These are phyloP conservation scores for Eudasyphora cyanicolor DNA, from an alignment of 2,888 invertebrate genomes.

Conservation along the genomic window DNA sequence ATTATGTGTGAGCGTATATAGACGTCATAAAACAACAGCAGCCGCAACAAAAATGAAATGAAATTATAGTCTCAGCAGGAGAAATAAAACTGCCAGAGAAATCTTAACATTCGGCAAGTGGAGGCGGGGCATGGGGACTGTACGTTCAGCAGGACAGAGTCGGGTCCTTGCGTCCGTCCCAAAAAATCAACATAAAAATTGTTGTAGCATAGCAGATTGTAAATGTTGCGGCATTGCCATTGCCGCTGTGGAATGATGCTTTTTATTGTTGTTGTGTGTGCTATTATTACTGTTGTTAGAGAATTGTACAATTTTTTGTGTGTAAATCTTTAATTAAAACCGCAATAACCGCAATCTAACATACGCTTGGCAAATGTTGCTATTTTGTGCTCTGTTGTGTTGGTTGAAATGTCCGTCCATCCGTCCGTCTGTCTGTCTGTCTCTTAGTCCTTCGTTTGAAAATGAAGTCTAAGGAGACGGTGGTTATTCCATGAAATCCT, in stretches of 20 bases:
- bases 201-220: slow-evolving; percentile 1
- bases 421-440: not conserved
- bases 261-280: slow-evolving; percentile 3
- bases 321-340: slow-evolving; percentile 64
- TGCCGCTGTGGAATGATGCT: not conserved
- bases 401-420: not conserved
- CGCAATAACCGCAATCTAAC: slow-evolving; percentile 58
- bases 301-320: slow-evolving; percentile 36
- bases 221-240: slow-evolving; percentile 13
- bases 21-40: slow-evolving; percentile 7
- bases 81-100: slow-evolving; percentile 13
- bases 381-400: not conserved
- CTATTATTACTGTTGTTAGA: slow-evolving; percentile 24
- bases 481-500: not conserved
- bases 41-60: not conserved
- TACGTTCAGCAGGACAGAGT: not conserved
- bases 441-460: not conserved
- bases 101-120: not conserved
- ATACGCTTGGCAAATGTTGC: slow-evolving; percentile 39
- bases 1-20: too few species aligned
- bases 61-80: slow-evolving; percentile 17
- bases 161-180: not conserved
- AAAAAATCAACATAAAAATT: slow-evolving; percentile 38
- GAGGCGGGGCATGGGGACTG: not conserved
- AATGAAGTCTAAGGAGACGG: not conserved